These are phyloP conservation scores for Doryteuthis pealeii DNA, from an alignment of 1,140 invertebrate species.

Conservation along the genomic window DNA sequence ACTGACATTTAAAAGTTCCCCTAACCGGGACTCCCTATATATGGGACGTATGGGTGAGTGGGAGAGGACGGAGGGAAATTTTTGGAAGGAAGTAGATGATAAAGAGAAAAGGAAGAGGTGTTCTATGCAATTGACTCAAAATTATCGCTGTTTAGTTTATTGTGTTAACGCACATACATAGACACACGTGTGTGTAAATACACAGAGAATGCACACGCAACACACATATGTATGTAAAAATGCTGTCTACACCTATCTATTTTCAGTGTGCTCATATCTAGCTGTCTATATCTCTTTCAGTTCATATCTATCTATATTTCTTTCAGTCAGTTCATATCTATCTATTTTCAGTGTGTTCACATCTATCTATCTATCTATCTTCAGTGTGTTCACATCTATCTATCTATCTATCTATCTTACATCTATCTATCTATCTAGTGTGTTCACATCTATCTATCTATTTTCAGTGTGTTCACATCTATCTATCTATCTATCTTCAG, in stretches of 20 bases:
- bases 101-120: neutral
- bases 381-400: no score
- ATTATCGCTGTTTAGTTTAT: no score
- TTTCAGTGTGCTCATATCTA: neutral
- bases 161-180: neutral
- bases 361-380: no score
- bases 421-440: no score
- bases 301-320: neutral
- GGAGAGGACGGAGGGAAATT: neutral
- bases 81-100: neutral
- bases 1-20: neutral
- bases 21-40: neutral
- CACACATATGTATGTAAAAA: neutral
- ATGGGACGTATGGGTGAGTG: neutral
- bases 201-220: neutral
- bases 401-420: no score
- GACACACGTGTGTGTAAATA: neutral
- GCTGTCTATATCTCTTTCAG: neutral
- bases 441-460: no score
- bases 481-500: no score
- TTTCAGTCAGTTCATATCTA: no score
- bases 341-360: no score
- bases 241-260: neutral
- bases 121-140: neutral
- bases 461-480: no score